Percentiles rank a stretch among this genome's conserved stretches.
Conservation (phyloP, 1,140 invertebrate genomes). For the Caerostris extrusa region DNA sequence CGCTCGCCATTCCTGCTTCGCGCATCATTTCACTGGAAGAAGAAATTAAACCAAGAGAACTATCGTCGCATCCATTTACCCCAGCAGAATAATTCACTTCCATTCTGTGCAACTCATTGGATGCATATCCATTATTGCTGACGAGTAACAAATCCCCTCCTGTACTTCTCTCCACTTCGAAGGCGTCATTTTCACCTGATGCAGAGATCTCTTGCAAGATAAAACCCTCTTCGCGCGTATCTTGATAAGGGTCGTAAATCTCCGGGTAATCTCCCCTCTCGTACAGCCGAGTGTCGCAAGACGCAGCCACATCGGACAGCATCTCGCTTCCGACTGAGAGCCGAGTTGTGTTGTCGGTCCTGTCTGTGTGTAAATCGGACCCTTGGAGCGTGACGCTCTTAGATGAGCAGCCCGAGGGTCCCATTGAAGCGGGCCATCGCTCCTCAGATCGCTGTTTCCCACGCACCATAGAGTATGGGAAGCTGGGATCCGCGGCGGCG, state of each 20-base stretch:
- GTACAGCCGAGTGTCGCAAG: neutral
- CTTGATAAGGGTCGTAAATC: neutral
- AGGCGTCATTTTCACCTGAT: neutral
- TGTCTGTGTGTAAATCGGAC: slow-evolving; percentile 47
- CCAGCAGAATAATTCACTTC: neutral
- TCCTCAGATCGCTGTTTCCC: slow-evolving; percentile 54
- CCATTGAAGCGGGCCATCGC: slow-evolving; percentile 50
- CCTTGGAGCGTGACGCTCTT: slow-evolving; percentile 29
- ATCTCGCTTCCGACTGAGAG: neutral
- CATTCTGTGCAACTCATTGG: neutral
- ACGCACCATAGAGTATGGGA: neutral
- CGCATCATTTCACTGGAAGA: neutral
- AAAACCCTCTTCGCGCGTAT: neutral
- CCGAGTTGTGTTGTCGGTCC: slow-evolving; percentile 29
- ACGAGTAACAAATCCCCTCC: neutral
- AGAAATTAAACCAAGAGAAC: neutral
- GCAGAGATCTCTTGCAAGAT: neutral
- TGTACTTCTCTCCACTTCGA: neutral
- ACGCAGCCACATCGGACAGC: neutral
- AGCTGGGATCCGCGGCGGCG: neutral
- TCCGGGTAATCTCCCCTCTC: neutral
- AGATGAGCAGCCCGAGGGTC: neutral
- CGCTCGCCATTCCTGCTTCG: neutral
- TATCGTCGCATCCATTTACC: neutral
- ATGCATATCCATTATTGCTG: neutral